Conservation (phyloP, 2,888 invertebrate genomes). For the Thymelicus acteon region DNA sequence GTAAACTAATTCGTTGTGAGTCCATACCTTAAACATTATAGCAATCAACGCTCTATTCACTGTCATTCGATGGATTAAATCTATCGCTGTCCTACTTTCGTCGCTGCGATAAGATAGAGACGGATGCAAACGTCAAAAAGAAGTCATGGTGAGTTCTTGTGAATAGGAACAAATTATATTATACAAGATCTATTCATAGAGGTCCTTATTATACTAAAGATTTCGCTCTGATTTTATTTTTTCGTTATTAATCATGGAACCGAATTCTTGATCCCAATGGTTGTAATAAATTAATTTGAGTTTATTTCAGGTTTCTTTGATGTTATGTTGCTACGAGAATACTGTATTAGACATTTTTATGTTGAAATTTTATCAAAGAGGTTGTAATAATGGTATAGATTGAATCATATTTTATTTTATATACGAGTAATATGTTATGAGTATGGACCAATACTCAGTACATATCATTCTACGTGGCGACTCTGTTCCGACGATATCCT, state of each 20-base stretch:
- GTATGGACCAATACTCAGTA: too few species aligned
- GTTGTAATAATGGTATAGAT: not conserved
- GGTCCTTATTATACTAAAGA: slow-evolving; percentile 2
- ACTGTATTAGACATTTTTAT: not conserved
- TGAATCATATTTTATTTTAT: not conserved
- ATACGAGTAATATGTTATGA: too few species aligned
- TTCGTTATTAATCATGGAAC: not conserved
- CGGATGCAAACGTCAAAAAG: slow-evolving; percentile 8
- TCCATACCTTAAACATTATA: slow-evolving; percentile 4
- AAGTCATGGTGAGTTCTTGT: slow-evolving; percentile 28
- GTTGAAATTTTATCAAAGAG: not conserved
- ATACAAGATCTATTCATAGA: slow-evolving; percentile 16
- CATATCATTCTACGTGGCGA: not conserved
- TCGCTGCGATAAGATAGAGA: slow-evolving; percentile 5
- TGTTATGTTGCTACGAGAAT: not conserved
- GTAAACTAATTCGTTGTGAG: slow-evolving; percentile 4
- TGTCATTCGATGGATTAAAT: slow-evolving; percentile 9
- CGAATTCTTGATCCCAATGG: not conserved
- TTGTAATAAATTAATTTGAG: slow-evolving; percentile 3
- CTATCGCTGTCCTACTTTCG: not conserved
- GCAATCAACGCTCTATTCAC: slow-evolving; percentile 22
- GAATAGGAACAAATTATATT: slow-evolving; percentile 31
- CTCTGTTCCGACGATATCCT: too few species aligned
- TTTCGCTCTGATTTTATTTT: slow-evolving; percentile 3
- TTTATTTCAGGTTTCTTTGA: not conserved